Percentiles rank a stretch among this genome's conserved stretches.
Conservation (phyloP, 2,888 invertebrate genomes). For the Leptodirus hochenwartii region DNA sequence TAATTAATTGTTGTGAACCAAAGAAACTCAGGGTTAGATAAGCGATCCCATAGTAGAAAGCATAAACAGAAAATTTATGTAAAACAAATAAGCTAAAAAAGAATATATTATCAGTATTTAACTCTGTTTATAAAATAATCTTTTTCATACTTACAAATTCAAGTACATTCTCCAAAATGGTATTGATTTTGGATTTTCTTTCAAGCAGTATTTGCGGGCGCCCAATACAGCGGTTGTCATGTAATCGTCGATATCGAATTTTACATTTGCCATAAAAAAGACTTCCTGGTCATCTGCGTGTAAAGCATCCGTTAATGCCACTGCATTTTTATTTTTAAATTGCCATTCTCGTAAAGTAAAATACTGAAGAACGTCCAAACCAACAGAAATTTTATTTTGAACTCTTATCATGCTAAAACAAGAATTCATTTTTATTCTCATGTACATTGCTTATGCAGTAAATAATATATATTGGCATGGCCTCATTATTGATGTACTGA, state of each 20-base stretch:
- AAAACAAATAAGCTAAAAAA: too few relatives aligned
- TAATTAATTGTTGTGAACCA: too few relatives aligned
- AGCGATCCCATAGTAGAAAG: too few relatives aligned
- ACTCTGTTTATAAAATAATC: too few relatives aligned
- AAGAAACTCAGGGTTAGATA: too few relatives aligned
- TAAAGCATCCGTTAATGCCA: conserved; percentile 31
- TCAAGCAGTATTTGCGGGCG: conserved; percentile 56
- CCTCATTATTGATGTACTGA: too few relatives aligned
- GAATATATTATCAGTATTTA: too few relatives aligned
- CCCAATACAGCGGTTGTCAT: conserved; percentile 53
- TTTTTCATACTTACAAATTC: conserved; percentile 11
- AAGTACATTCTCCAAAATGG: conserved; percentile 11
- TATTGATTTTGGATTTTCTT: conserved; percentile 47
- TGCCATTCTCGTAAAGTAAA: conserved; percentile 66
- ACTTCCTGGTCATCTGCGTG: conserved; percentile 33
- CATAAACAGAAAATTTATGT: too few relatives aligned
- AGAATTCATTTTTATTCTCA: too few relatives aligned
- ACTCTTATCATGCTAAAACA: conserved; percentile 42
- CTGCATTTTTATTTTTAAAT: conserved; percentile 41
- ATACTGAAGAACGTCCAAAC: conserved; percentile 45
- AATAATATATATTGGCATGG: too few relatives aligned
- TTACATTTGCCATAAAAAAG: conserved; percentile 30
- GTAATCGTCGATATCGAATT: conserved; percentile 30
- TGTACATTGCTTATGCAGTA: too few relatives aligned
- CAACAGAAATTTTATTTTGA: conserved; percentile 36